phyloP scores from a whole-genome alignment of 1,140 invertebrate species.

The Diuraphis noxia region DNA sequence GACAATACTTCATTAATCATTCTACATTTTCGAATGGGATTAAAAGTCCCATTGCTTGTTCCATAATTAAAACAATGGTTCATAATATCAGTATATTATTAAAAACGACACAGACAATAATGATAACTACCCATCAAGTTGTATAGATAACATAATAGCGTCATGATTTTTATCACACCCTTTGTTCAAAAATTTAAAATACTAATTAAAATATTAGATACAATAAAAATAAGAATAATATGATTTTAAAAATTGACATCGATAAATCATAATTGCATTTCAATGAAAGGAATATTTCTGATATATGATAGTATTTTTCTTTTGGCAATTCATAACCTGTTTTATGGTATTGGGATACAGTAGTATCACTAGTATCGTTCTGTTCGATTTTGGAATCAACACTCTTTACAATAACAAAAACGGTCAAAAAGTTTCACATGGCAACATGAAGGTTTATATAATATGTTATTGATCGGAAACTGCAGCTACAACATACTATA shows the following conservation, averaged over 20 bases:
- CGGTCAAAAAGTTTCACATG: background rate
- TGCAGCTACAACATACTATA: background rate
- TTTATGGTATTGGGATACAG: background rate
- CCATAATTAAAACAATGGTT: background rate
- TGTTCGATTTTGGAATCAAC: background rate
- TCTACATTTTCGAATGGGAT: too few relatives aligned
- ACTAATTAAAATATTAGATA: too few relatives aligned
- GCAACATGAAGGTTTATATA: background rate
- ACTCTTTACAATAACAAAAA: background rate
- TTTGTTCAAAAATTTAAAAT: background rate
- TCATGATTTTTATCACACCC: background rate
- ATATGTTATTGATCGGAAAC: background rate
- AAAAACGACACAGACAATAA: too few relatives aligned
- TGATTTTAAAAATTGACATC: background rate
- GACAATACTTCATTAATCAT: too few relatives aligned
- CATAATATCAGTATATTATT: too few relatives aligned
- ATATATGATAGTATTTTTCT: background rate
- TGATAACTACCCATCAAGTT: background rate
- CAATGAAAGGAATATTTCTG: background rate
- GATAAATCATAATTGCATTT: background rate
- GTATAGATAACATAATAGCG: background rate
- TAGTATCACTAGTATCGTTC: background rate
- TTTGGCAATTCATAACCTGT: background rate
- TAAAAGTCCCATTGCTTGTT: background rate
- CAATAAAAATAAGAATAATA: background rate